A percentile compares a stretch with the other conserved stretches of the same genome.
Evolutionary conservation across 2,797 vertebrate genomes (phyloP).

Genomic region (Oreortyx pictus): DNA sequence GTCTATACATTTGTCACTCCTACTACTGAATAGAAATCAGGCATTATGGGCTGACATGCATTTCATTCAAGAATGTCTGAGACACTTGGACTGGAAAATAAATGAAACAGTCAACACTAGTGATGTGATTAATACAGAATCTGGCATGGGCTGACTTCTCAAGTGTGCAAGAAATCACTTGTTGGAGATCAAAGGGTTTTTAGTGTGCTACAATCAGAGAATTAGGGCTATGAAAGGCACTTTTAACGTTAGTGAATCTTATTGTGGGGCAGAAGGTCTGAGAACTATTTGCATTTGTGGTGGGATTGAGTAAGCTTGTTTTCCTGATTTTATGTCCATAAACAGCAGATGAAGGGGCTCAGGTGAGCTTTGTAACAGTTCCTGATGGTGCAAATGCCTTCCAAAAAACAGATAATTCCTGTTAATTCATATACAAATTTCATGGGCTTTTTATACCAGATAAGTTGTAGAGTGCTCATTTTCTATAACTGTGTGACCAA

Average conservation of each 20-base stretch:
- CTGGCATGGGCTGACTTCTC: background rate
- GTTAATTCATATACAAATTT: background rate
- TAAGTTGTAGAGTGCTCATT: background rate
- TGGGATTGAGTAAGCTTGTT: background rate
- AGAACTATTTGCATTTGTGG: background rate
- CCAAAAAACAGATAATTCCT: background rate
- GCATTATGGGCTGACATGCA: slow-evolving; percentile 36
- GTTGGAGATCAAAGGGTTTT: background rate
- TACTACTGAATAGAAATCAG: slow-evolving; percentile 34
- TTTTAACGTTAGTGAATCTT: background rate
- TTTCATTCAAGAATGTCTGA: slow-evolving; percentile 30
- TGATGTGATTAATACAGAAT: slow-evolving; percentile 5
- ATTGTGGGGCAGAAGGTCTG: background rate
- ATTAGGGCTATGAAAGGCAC: background rate
- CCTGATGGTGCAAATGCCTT: background rate
- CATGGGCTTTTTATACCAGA: background rate
- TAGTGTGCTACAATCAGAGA: background rate
- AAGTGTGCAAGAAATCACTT: slow-evolving; percentile 2
- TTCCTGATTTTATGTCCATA: background rate
- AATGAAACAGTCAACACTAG: slow-evolving; percentile 28
- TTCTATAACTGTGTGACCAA: background rate
- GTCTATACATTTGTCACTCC: slow-evolving; percentile 30
- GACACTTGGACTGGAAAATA: slow-evolving; percentile 41
- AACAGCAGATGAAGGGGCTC: background rate
- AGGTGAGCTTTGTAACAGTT: background rate